Evolutionary conservation across 2,113 vertebrate species (phyloP), one percentile per base, ranked within the genome.

Genomic region (Tychaedon coryphoeus): DNA sequence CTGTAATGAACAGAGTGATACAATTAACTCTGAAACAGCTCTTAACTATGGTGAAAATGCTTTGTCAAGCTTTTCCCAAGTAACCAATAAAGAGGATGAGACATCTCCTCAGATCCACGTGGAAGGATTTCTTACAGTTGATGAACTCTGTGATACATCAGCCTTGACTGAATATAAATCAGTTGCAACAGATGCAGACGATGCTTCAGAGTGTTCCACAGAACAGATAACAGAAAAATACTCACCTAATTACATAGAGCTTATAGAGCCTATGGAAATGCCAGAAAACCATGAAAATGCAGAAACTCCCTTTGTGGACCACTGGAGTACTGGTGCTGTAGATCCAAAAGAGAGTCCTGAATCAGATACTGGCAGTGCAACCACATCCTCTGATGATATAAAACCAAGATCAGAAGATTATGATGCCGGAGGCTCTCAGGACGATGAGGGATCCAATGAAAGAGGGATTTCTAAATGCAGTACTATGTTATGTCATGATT

Each of bases 381-480:
- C 99, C 58, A 99, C 99, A 7, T 99, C 99, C 57, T 99, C 99
- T 5, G 99, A 99, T 53, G 99, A 99, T 94, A 99, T 99, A 96
- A 99, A 99, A 96, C 99, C 99, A 43, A 98, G 99, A 83, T 99
- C 99, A 3, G 99, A 99, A 97, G 99, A 99, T 97, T 99, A 99
- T 72, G 99, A 99, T 70, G 99, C 99, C 0, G 99, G 99, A n/a
- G 99, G 99, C 17, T 99, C 99, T 60, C 99, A 99, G 84, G 99
- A 99, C 10, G 99, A 99, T 24, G 99, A 99, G 94, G 98, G 99
- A 91, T 99, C 99, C 74, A 99, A 99, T 19, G 99, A 99, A 86
- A 97, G 98, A 62, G 99, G 99, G 1, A 97, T 98, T 76, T 99
- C 99, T 93, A 99, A 99, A 92, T 99, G 99, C n/a, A 98, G 99